Evolutionary conservation across 2,888 invertebrate genomes (phyloP).

Genomic region (Bombyx huttoni): DNA sequence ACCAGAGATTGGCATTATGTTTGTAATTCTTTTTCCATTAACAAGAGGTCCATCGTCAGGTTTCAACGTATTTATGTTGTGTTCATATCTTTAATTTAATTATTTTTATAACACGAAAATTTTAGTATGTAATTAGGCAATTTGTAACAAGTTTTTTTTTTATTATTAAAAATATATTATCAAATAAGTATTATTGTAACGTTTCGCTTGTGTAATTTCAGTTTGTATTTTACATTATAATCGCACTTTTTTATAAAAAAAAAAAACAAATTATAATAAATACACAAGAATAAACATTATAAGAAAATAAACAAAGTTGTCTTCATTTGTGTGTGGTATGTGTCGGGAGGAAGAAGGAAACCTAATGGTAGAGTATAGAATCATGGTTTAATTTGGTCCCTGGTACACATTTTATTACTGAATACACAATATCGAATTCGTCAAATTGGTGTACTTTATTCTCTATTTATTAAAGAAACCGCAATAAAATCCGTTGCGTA

Average conservation of each 20-base stretch:
- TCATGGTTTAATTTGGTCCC: too few relatives aligned
- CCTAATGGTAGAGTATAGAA: too few relatives aligned
- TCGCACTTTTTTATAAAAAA: constrained; percentile 66
- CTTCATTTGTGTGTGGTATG: constrained; percentile 1
- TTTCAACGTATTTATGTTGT: background rate
- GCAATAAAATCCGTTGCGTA: too few relatives aligned
- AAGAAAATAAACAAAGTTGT: constrained; percentile 21
- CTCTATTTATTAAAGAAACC: too few relatives aligned
- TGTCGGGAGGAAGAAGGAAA: too few relatives aligned
- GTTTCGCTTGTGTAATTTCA: constrained; percentile 32
- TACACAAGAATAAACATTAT: constrained; percentile 57
- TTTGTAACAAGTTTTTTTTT: background rate
- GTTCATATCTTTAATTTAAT: background rate
- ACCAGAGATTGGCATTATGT: too few relatives aligned
- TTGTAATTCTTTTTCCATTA: constrained; percentile 17
- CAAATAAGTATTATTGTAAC: constrained; percentile 2
- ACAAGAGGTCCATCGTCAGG: background rate
- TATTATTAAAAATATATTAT: background rate
- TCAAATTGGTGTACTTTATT: too few relatives aligned
- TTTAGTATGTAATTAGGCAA: constrained; percentile 7
- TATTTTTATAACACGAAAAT: background rate
- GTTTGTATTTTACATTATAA: constrained; percentile 59
- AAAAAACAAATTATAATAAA: constrained; percentile 55
- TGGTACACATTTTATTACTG: too few relatives aligned
- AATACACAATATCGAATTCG: too few relatives aligned